Base-by-base conservation (phyloP, 2,888 invertebrate species). In the Dendrolimus houi region DNA sequence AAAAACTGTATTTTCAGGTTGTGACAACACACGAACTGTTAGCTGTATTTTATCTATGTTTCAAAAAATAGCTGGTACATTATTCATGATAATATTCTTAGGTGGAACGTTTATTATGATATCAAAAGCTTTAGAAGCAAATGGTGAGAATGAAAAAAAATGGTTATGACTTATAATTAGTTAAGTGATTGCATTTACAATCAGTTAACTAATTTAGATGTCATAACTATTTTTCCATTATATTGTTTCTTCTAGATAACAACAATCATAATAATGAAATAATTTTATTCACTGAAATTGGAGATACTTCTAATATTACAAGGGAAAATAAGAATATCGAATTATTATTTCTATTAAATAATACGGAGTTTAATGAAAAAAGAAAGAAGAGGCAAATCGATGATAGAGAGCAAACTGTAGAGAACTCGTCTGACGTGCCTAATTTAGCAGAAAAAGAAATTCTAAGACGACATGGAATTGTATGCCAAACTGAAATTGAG, bases 401-500 rank as follows among this genome's bases (percentile, higher is more conserved):
- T 17, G 58, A 63, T 47, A 54, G 71, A 56, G 70, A 72, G 59
- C 74, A 79, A 29, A 77, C 72, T 56, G 77, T 81, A 14, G 66
- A 72, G 52, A 69, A 81, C 55, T 29, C 29, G 29, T 6, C 29
- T 29, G 29, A 29, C 29, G 29, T 29, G 29, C 29, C 29, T 29
- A 63, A 77, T 40, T 66, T 70, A 63, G 77, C 73, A 66, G 83
- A 78, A 1, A 81, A 77, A 69, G 79, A 84, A 60, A 71, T 85
- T 1, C 77, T 90, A 58, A 62, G 74, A 40, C 78, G 82, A 47
- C 79, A 87, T 59, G 70, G 83, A n/a, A 61, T 74, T 57, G 52
- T 76, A 52, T 90, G 90, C 56, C 79, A 76, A 29, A 65, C 78
- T 52, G 71, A 78, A 53, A 72, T 72, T 54, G 69, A 78, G 60